Evolutionary conservation across 2,797 vertebrate species (phyloP).

Genomic region (Anolis apletophallus): DNA sequence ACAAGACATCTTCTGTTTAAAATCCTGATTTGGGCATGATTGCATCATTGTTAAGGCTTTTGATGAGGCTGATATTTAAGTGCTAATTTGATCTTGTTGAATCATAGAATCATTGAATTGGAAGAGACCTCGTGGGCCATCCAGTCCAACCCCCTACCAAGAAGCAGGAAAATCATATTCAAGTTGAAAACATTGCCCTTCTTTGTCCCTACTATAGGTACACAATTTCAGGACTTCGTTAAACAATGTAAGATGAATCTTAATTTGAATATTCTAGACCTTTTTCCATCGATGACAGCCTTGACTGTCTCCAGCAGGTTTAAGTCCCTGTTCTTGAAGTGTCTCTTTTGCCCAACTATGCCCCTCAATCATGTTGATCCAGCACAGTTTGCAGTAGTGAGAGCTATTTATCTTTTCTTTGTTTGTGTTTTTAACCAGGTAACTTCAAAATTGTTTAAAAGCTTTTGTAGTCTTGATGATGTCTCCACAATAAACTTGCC

Average conservation of each 20-base stretch:
- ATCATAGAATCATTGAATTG: no score
- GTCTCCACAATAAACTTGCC: neutral
- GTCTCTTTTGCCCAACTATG: neutral
- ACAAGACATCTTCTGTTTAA: slow-evolving; percentile 1
- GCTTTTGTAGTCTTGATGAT: neutral
- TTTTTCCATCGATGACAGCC: neutral
- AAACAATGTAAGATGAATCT: neutral
- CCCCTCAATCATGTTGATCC: neutral
- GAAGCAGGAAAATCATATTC: no score
- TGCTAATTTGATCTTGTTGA: neutral
- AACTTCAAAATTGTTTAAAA: neutral
- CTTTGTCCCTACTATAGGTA: neutral
- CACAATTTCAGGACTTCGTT: neutral
- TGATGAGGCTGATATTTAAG: neutral
- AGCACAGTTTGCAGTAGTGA: neutral
- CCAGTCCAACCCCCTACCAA: no score
- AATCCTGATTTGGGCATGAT: neutral
- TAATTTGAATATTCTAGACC: neutral
- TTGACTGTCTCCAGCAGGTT: neutral
- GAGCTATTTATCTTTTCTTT: neutral
- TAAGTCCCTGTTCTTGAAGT: neutral
- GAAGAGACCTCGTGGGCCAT: no score
- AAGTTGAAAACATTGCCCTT: neutral
- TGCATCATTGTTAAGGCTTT: neutral
- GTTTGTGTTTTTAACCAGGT: slow-evolving; percentile 1